Evolutionary conservation across 2,888 invertebrate genomes (phyloP).

Genomic region (Drosophila falleni): DNA sequence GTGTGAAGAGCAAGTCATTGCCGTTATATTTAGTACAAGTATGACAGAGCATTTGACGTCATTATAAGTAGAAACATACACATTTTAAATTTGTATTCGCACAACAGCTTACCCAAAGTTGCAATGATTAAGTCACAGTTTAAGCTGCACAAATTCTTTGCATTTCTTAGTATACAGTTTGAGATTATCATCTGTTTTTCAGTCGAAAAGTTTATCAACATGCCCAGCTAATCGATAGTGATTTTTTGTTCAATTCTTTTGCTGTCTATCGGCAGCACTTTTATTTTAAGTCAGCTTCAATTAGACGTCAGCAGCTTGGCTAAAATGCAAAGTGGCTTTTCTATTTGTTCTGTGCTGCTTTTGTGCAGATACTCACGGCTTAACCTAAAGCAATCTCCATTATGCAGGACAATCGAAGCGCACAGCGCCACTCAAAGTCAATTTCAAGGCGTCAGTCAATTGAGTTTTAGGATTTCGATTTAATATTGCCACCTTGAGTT

Average conservation of each 20-base stretch:
- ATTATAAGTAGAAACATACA: slow-evolving; percentile 53
- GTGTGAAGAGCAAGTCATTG: slow-evolving; percentile 46
- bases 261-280: slow-evolving; percentile 40
- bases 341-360: slow-evolving; percentile 54
- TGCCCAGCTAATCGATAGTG: slow-evolving; percentile 24
- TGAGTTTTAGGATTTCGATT: slow-evolving; percentile 28
- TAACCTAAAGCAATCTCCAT: slow-evolving; percentile 62
- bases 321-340: slow-evolving; percentile 64
- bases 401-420: slow-evolving; percentile 76
- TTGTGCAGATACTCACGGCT: slow-evolving; percentile 58
- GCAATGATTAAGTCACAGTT: background rate
- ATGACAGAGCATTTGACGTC: slow-evolving; percentile 55
- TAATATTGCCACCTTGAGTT: slow-evolving; percentile 10
- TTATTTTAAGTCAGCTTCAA: slow-evolving; percentile 63
- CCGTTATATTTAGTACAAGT: slow-evolving; percentile 21
- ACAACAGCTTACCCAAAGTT: slow-evolving; percentile 18
- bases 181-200: background rate
- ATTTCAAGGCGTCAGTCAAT: slow-evolving; percentile 40
- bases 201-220: background rate
- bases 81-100: slow-evolving; percentile 25
- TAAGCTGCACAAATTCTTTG: background rate
- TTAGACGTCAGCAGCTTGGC: slow-evolving; percentile 54
- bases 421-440: slow-evolving; percentile 59
- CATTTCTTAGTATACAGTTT: background rate
- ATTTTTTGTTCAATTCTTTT: background rate